Evolutionary conservation across 2,797 vertebrate species (phyloP), one percentile per base, ranked within the genome.

Genomic region (Enteromius unitaeniatus): DNA sequence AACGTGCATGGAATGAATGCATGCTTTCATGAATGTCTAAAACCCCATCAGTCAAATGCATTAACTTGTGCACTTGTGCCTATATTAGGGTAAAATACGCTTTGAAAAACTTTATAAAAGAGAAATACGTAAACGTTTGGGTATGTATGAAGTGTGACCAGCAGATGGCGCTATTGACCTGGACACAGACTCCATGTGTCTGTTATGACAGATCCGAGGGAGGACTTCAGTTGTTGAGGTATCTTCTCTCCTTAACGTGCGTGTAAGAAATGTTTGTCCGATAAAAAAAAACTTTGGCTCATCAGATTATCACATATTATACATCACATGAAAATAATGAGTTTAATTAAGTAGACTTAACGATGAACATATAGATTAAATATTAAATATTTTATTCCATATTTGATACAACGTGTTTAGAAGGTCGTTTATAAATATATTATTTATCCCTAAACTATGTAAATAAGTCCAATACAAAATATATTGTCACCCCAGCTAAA

Each of bases 161-260:
- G 13, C 49, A 84, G 85, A 76, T 84, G 84, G 81, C 45, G 26
- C 17, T 47, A 45, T 55, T 83, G 45, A 88, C 79, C 37, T 53
- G 23, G 40, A n/a, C 40, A 73, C 23, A 21, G 69, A 21, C 58
- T 92, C 91, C 1, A 90, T 91, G 37, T 90, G 93, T 88, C 89
- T 92, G 86, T 91, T 91, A 13, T 75, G 28, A 72, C 90, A 91
- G 53, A 92, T 92, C 3, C 7, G 51, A 53, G 69, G 83, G 87
- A 0, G 90, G 90, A 67, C 91, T 86, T 92, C 92, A 92, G 85
- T 91, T 92, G 87, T 91, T 94, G 72, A 91, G 90, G 88, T 1
- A 89, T 87, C 90, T 92, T 91, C 88, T 93, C n/a, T 19, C 87
- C 90, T 58, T 83, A 90, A 89, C 90, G 87, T 72, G 89, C 86